A percentile compares a stretch with the other conserved stretches of the same genome.
These are phyloP conservation scores for Leptoteleia sp. DNA, from an alignment of 1,140 invertebrate species.

Conservation along the genomic window DNA sequence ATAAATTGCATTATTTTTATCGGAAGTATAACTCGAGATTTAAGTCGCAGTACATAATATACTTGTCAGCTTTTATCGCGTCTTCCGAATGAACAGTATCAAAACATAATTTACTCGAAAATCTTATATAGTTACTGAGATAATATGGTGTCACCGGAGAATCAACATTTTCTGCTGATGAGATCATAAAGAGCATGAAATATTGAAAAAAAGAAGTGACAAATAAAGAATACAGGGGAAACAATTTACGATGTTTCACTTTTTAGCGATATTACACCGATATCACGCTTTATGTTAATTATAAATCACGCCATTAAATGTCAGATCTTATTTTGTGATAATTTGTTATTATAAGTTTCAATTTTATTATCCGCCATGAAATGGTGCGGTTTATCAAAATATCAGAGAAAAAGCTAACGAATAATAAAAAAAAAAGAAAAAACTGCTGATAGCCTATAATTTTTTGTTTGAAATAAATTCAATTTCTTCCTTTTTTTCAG, in stretches of 20 bases:
- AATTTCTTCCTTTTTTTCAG: no score
- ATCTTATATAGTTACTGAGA: slow-evolving; percentile 41
- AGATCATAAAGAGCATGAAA: slow-evolving; percentile 46
- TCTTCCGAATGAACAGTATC: slow-evolving; percentile 34
- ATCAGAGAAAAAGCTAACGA: no score
- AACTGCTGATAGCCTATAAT: no score
- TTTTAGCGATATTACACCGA: neutral
- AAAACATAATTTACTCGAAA: slow-evolving; percentile 42
- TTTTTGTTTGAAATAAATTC: no score
- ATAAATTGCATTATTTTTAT: slow-evolving; percentile 30
- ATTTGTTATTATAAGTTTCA: no score
- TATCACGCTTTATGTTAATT: no score
- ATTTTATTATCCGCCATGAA: no score
- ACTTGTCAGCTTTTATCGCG: slow-evolving; percentile 24
- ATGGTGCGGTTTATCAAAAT: no score
- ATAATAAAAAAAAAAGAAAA: no score
- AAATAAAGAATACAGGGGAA: slow-evolving; percentile 31
- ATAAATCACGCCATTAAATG: no score
- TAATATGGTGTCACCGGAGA: slow-evolving; percentile 38
- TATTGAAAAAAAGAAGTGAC: slow-evolving; percentile 38
- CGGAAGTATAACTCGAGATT: slow-evolving; percentile 18
- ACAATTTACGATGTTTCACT: slow-evolving; percentile 13
- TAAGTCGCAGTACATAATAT: slow-evolving; percentile 32
- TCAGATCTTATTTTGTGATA: no score
- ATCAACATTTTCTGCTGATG: slow-evolving; percentile 40